Percentiles rank a stretch among this genome's conserved stretches.
These are phyloP conservation scores for Syrmaticus mikado DNA, from an alignment of 2,113 vertebrate species.

Conservation along the genomic window DNA sequence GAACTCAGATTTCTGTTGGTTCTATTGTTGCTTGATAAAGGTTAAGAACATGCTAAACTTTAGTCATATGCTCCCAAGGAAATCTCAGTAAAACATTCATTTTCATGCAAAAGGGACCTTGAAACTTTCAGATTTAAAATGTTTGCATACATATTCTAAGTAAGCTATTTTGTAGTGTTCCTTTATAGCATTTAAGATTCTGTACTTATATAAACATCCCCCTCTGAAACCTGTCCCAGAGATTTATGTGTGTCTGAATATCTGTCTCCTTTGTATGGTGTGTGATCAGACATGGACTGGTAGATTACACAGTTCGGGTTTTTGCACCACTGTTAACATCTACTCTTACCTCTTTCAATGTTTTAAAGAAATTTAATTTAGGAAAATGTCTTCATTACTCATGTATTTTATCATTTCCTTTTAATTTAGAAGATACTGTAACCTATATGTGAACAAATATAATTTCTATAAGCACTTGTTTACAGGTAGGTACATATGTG, in stretches of 20 bases:
- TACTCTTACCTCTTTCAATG: not conserved
- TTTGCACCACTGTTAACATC: not conserved
- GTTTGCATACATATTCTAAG: not conserved
- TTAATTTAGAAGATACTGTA: not conserved
- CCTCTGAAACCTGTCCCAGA: not conserved
- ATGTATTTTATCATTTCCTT: not conserved
- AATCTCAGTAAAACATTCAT: not conserved
- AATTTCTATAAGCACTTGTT: not conserved
- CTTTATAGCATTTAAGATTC: not conserved
- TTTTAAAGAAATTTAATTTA: not conserved
- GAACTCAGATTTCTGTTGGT: not conserved
- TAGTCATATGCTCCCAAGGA: not conserved
- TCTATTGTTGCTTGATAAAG: not conserved
- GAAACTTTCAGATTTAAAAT: conserved; percentile 1
- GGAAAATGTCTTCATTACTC: not conserved
- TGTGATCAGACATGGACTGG: not conserved
- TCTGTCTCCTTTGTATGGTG: not conserved
- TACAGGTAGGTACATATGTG: not conserved
- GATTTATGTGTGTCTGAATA: not conserved
- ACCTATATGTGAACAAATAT: not conserved
- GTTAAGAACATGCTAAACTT: not conserved
- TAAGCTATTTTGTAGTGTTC: not conserved
- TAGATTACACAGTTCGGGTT: not conserved
- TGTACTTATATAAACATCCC: not conserved
- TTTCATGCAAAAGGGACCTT: not conserved